Percentiles rank a stretch among this genome's conserved stretches.
Conservation (phyloP, 2,888 invertebrate genomes). For the Chromoteleia sp. region DNA sequence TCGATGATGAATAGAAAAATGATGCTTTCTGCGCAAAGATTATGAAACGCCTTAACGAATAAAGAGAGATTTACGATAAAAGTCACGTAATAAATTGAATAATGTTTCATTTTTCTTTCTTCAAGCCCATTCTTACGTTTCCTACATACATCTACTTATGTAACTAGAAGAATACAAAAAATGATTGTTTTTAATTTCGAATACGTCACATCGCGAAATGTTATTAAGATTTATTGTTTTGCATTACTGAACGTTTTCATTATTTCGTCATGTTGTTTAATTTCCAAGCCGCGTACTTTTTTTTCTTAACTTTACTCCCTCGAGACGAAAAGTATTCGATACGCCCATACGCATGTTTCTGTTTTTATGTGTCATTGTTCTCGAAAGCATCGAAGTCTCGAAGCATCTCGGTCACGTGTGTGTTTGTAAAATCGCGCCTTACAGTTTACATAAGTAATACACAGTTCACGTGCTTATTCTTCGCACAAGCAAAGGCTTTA, state of each 20-base stretch:
- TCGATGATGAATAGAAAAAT: too few species aligned
- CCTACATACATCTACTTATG: background rate
- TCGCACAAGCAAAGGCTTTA: too few species aligned
- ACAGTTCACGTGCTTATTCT: constrained; percentile 29
- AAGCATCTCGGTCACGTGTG: constrained; percentile 36
- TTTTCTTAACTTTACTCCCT: background rate
- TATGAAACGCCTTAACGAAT: background rate
- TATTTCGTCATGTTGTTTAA: constrained; percentile 9
- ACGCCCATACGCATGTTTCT: constrained; percentile 42
- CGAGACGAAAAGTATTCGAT: constrained; percentile 2
- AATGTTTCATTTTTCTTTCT: constrained; percentile 10
- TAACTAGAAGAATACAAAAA: constrained; percentile 1
- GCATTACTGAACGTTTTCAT: background rate
- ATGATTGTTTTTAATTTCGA: background rate
- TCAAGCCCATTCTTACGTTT: background rate
- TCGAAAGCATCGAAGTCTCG: too few species aligned
- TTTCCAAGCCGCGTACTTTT: constrained; percentile 17
- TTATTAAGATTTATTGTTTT: constrained; percentile 1
- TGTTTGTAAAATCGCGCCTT: constrained; percentile 45
- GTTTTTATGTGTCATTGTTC: constrained; percentile 49
- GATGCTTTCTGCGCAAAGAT: background rate
- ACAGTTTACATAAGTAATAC: constrained; percentile 39
- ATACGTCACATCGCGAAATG: background rate
- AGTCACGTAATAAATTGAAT: constrained; percentile 26
- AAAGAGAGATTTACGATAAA: constrained; percentile 5